Evolutionary conservation across 1,140 invertebrate species (phyloP), one percentile per base, ranked within the genome.

Genomic region (Drosophila busckii): DNA sequence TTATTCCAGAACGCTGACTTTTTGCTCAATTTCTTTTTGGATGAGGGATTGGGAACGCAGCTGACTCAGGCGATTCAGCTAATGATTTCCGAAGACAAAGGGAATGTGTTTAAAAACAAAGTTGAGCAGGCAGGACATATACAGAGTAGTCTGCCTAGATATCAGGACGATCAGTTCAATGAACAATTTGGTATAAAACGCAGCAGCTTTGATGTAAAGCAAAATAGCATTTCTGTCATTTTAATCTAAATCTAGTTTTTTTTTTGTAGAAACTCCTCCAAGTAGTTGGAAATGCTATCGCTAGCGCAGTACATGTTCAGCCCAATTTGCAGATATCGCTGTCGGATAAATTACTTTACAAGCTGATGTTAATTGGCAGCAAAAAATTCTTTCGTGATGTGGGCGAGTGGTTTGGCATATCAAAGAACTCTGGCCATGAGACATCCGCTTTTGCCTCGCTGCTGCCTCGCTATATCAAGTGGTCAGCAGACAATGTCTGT

Each of bases 371-470:
- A 0, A 46, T 67, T 2, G 28, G 60, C 25, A 60, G 60, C 19
- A 59, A 42, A 6, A 37, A 29, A n/a, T 59, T 53, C 2, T 67
- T 63, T 26, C 59, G 64, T 4, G 59, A 58, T 17, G 64, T 63
- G 1, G 60, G 64, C 2, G 45, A 59, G 1, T 46, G n/a, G 1
- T 67, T 64, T 38, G 53, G 34, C 22, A 64, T 67, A 48, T 37
- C 60, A 3, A 64, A 58, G n/a, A 64, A 53, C 6, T 67, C 64
- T 0, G 64, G 64, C 0, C 34, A 58, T 25, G 64, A 67, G 25
- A 67, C 63, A 6, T 67, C 46, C 2, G 53, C 35, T 1, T 53
- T 59, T 48, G 28, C 53, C 2, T 41, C 46, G 0, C 25, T 67
- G 0, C 0, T 64, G 46, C 46, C 64, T 1, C 29, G 29, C 16